Evolutionary conservation across 2,888 invertebrate species (phyloP), one percentile per base, ranked within the genome.

Genomic region (Deilephila elpenor): DNA sequence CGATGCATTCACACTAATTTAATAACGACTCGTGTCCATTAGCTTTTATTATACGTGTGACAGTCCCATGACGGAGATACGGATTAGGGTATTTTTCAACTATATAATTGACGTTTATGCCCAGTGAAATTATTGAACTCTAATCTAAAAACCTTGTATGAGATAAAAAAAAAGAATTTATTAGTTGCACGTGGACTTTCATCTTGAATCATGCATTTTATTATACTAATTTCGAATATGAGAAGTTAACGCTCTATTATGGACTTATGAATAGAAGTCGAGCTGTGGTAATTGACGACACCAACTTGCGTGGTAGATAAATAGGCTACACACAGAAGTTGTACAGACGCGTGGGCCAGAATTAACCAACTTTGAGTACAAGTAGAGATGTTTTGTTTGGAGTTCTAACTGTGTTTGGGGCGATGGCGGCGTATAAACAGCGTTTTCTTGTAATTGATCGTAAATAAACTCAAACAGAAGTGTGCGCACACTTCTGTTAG

Each of bases 31-130:
- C 64, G 76, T 74, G 72, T 79, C 77, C 74, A 83, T 80, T 82
- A 79, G 76, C 73, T 82, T 84, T 86, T 82, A 84, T 80, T 79
- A 72, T 77, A 72, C 67, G 71, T 74, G 74, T 78, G 77, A 77
- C 76, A 76, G 74, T 19, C 62, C 74, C 74, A 72, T 76, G 73
- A 75, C 71, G 73, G 70, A 79, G 77, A 72, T 72, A 4, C 25
- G 37, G 53, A 67, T 67, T 44, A 19, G 25, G 29, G 20, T 44
- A 44, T 44, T 25, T 62, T 34, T 67, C 44, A 25, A 67, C 25
- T 60, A 60, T 32, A 56, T 59, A 32, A 59, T 59, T 71, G 34
- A 59, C 20, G 32, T 71, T 59, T 71, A 71, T 59, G 59, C 20
- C 29, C 19, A 59, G 56, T 44, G 25, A 67, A 67, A 67, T 44